A percentile compares a stretch with the other conserved stretches of the same genome.
phyloP scores from a whole-genome alignment of 1,140 invertebrate species.

The Dolichoris vasculosae region DNA sequence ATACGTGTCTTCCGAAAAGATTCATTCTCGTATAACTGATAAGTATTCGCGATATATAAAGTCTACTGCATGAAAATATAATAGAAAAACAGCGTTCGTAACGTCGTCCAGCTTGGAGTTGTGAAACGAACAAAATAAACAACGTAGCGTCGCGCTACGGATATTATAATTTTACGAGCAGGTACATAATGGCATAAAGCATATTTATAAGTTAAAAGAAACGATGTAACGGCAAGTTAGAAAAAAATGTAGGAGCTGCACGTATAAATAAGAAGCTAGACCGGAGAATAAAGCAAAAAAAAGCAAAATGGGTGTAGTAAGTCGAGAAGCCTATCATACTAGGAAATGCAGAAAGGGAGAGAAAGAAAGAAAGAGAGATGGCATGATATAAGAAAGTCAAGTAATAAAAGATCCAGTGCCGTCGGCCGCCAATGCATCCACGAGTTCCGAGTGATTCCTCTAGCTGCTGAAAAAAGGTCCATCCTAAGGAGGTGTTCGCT shows the following conservation, averaged over 20 bases:
- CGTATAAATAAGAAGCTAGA: not conserved
- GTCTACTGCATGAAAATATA: too few species aligned
- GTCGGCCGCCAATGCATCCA: not conserved
- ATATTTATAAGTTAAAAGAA: conserved; percentile 33
- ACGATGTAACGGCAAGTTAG: not conserved
- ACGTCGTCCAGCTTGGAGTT: too few species aligned
- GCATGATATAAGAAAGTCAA: not conserved
- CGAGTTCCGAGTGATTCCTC: not conserved
- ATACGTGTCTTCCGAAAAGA: too few species aligned
- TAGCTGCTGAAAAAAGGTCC: not conserved
- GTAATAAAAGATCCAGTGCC: not conserved
- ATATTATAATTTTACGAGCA: conserved; percentile 38
- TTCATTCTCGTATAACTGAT: too few species aligned
- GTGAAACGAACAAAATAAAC: not conserved
- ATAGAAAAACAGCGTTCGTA: not conserved
- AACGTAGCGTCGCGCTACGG: not conserved
- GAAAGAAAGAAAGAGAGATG: too few species aligned
- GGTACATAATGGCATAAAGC: not conserved
- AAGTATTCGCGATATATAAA: too few species aligned
- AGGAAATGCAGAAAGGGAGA: too few species aligned
- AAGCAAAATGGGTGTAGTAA: not conserved
- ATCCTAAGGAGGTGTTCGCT: not conserved
- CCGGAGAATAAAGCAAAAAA: not conserved
- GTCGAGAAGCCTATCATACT: not conserved
- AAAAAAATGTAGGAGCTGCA: not conserved